These are phyloP conservation scores for Lumbricus terrestris DNA, from an alignment of 2,888 invertebrate genomes.

Conservation along the genomic window DNA sequence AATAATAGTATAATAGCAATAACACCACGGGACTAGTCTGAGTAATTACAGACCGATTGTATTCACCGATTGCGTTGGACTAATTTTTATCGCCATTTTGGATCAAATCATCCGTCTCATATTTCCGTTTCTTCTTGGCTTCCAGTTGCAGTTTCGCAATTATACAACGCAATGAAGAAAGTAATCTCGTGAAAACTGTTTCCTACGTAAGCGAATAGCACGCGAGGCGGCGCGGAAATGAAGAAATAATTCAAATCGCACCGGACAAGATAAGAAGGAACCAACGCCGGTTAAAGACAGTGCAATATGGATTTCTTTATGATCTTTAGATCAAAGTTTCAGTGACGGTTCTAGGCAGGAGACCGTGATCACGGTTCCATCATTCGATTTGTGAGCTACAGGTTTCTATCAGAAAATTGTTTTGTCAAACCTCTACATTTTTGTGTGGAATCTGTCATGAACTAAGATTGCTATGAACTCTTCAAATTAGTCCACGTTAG, in stretches of 20 bases:
- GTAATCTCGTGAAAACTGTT: not conserved
- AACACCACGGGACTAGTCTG: too few species aligned
- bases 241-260: not conserved
- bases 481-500: too few species aligned
- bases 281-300: not conserved
- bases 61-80: not conserved
- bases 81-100: not conserved
- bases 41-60: not conserved
- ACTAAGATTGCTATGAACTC: not conserved
- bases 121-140: not conserved
- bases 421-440: too few species aligned
- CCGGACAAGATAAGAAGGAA: not conserved
- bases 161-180: not conserved
- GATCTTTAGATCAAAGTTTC: not conserved
- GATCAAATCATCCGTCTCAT: not conserved
- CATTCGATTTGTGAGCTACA: too few species aligned
- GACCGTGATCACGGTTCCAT: not conserved
- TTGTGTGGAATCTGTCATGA: not conserved
- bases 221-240: not conserved
- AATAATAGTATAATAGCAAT: too few species aligned
- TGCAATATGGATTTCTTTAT: not conserved
- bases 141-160: not conserved
- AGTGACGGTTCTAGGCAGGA: not conserved
- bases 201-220: not conserved
- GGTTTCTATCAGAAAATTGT: too few species aligned